Evolutionary conservation across 2,113 vertebrate genomes (phyloP).

Genomic region (Gorilla gorilla): DNA sequence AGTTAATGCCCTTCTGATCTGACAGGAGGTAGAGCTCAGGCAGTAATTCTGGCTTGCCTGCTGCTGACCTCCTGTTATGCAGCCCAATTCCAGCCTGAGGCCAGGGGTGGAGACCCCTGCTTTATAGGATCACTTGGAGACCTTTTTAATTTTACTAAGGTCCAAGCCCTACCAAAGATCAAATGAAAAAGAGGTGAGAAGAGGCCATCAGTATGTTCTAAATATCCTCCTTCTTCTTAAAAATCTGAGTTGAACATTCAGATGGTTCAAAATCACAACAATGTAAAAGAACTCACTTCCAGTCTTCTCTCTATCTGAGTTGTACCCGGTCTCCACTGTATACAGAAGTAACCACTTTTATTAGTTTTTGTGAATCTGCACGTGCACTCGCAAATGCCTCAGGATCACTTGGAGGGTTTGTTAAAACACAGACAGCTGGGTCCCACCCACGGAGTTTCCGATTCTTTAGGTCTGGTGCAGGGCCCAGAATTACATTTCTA

Average conservation of each 20-base stretch:
- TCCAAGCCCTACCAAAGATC: neutral
- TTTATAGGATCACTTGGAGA: neutral
- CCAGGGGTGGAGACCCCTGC: neutral
- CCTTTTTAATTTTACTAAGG: neutral
- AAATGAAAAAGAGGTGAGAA: neutral
- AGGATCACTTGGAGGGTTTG: neutral
- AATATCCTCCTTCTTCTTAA: neutral
- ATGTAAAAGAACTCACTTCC: neutral
- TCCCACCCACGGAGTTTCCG: neutral
- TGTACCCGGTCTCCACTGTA: neutral
- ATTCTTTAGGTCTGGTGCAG: neutral
- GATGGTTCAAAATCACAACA: neutral
- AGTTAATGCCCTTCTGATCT: too few relatives aligned
- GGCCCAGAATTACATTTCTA: neutral
- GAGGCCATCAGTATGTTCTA: neutral
- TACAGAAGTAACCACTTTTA: neutral
- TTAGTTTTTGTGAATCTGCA: neutral
- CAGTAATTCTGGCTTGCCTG: too few relatives aligned
- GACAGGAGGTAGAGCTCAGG: too few relatives aligned
- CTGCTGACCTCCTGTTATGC: too few relatives aligned
- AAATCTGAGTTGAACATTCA: neutral
- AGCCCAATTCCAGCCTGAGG: too few relatives aligned
- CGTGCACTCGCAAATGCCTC: neutral
- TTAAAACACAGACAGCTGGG: neutral
- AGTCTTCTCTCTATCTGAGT: neutral